Evolutionary conservation across 1,140 invertebrate species (phyloP).

Genomic region (Gonioctena quinquepunctata): DNA sequence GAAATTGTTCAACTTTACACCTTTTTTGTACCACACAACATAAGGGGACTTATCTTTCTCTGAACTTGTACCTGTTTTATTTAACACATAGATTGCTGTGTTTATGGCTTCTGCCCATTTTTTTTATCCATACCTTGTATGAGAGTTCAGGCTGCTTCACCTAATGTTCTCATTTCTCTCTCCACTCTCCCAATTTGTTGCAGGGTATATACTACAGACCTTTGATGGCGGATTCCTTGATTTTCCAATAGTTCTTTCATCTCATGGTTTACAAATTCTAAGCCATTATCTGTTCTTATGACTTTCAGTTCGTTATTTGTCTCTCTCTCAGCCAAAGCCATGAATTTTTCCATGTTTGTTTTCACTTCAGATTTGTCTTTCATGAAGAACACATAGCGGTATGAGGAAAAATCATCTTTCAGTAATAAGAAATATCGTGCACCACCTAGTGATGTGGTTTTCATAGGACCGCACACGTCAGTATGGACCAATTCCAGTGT

Average conservation of each 20-base stretch:
- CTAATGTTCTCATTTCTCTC: slow-evolving; percentile 52
- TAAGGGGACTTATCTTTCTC: slow-evolving; percentile 46
- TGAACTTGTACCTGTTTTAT: slow-evolving; percentile 50
- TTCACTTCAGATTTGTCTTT: slow-evolving; percentile 38
- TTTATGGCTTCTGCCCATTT: slow-evolving; percentile 55
- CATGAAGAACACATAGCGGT: slow-evolving; percentile 40
- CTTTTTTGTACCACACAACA: slow-evolving; percentile 46
- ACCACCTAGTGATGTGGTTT: slow-evolving; percentile 37
- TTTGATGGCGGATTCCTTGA: slow-evolving; percentile 51
- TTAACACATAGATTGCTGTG: slow-evolving; percentile 51
- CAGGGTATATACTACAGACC: slow-evolving; percentile 54
- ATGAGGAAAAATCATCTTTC: slow-evolving; percentile 47
- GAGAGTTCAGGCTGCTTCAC: slow-evolving; percentile 55
- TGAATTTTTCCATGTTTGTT: slow-evolving; percentile 39
- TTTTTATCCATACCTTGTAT: slow-evolving; percentile 40
- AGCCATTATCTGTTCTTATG: slow-evolving; percentile 56
- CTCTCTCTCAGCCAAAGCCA: slow-evolving; percentile 48
- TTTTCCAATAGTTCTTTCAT: slow-evolving; percentile 40
- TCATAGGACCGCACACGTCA: slow-evolving; percentile 50
- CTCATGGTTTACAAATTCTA: slow-evolving; percentile 52
- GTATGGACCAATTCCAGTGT: slow-evolving; percentile 33
- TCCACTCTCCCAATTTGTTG: slow-evolving; percentile 59
- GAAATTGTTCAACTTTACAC: slow-evolving; percentile 39
- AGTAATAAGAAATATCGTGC: slow-evolving; percentile 49
- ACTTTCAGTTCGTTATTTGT: slow-evolving; percentile 47